phyloP scores from a whole-genome alignment of 2,113 vertebrate genomes.

The Megaptera novaeangliae region DNA sequence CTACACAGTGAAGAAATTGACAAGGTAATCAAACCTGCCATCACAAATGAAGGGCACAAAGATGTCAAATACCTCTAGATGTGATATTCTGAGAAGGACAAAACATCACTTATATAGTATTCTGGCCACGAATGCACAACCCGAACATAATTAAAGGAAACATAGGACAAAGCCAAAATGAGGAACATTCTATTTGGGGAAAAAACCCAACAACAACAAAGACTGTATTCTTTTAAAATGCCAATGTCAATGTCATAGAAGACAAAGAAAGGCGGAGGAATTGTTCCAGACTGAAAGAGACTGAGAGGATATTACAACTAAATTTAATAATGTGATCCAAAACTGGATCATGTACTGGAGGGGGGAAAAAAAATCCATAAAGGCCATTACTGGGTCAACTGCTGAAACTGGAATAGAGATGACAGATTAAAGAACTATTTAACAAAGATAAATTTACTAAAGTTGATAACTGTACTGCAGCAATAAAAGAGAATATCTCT shows the following conservation, averaged over 20 bases:
- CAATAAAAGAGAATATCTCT: background rate
- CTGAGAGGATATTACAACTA: background rate
- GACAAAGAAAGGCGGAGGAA: background rate
- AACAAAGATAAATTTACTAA: background rate
- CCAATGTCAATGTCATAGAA: background rate
- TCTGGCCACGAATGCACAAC: background rate
- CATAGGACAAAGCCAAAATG: background rate
- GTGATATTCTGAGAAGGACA: background rate
- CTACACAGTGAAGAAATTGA: background rate
- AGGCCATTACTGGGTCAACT: background rate
- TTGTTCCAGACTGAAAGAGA: background rate
- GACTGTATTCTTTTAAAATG: constrained; percentile 27
- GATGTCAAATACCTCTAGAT: background rate
- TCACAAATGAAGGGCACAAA: background rate
- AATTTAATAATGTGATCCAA: background rate
- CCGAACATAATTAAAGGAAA: background rate
- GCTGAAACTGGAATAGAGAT: background rate
- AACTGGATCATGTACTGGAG: background rate
- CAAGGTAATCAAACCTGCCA: background rate
- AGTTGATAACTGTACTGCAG: background rate
- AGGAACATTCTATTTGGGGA: background rate
- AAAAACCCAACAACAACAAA: background rate
- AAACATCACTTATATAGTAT: background rate
- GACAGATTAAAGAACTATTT: background rate
- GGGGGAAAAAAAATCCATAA: background rate